Conservation (phyloP, 2,113 vertebrate species). For the Esox niger region DNA sequence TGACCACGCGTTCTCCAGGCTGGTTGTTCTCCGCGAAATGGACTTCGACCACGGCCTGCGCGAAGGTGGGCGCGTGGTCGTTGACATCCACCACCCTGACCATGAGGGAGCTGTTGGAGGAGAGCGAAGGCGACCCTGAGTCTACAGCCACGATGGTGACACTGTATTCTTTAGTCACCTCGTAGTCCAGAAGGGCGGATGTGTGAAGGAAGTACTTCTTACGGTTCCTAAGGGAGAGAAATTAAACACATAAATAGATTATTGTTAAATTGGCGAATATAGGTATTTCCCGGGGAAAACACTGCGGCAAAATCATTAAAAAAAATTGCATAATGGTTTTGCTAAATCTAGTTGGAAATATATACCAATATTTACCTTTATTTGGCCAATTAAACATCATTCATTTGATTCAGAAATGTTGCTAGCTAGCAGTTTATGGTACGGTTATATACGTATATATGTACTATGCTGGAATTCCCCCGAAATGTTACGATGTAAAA, state of each 20-base stretch:
- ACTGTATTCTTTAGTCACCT: constrained; percentile 85
- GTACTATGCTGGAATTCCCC: too few relatives aligned
- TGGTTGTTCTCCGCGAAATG: constrained; percentile 93
- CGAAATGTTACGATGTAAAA: too few relatives aligned
- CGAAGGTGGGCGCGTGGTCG: constrained; percentile 88
- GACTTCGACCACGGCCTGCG: constrained; percentile 85
- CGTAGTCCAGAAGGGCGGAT: constrained; percentile 91
- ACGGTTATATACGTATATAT: too few relatives aligned
- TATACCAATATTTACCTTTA: too few relatives aligned
- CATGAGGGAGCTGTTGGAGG: constrained; percentile 90
- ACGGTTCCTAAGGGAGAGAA: constrained; percentile 74
- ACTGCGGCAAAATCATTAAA: too few relatives aligned
- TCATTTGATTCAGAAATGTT: too few relatives aligned
- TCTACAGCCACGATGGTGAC: constrained; percentile 95
- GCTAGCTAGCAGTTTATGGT: too few relatives aligned
- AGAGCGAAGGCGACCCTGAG: constrained; percentile 92
- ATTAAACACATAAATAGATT: not conserved
- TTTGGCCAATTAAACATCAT: too few relatives aligned
- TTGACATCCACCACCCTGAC: constrained; percentile 92
- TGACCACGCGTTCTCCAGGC: constrained; percentile 86
- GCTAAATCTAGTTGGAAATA: too few relatives aligned
- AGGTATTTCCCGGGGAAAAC: not conserved
- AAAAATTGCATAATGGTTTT: too few relatives aligned
- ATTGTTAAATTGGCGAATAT: not conserved
- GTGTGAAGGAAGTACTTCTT: constrained; percentile 97